Evolutionary conservation across 37 sponge, comb jelly and placozoan species (phyloP), one percentile per base, ranked within the genome.

Genomic region (Ianthella basta): DNA sequence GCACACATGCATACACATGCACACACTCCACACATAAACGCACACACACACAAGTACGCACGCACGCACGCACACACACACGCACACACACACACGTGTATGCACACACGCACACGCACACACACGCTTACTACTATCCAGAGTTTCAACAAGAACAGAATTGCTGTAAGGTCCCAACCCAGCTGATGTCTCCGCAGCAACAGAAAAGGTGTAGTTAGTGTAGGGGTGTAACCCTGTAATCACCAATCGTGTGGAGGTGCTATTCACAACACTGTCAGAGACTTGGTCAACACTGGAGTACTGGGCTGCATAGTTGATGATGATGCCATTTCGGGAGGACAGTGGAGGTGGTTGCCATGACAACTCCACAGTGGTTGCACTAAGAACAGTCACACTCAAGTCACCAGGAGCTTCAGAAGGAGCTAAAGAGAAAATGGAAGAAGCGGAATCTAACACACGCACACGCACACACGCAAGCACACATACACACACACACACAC

Each of bases 301-400:
- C 80, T 14, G 15, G 19, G 83, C 27, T 20, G 53, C 12, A 41
- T 89, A 89, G 69, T 18, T 10, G 20, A 41, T 33, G 66, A 89
- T 89, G 80, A 89, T 56, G 39, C 89, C 89, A 80, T 89, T 89
- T 24, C 84, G 89, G 21, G 63, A 50, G 2, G 55, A 60, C 0
- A 25, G 30, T 13, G 35, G 56, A 25, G 89, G 89, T 21, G 73
- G 56, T 21, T 40, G 27, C 79, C 78, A 78, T 39, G 80, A 59
- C 32, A 88, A 15, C 34, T 54, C 38, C 32, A 88, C 21, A 39
- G 69, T 55, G 41, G 80, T 88, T 33, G 70, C 18, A 41, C 57
- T 80, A 35, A 41, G 30, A 18, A 56, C 65, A 4, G 24, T 13
- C 15, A 34, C 67, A 20, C 40, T n/a, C n/a, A 88, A 12, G 56